Percentiles rank a stretch among this genome's conserved stretches.
phyloP scores from a whole-genome alignment of 2,888 invertebrate species.

The Myopa tessellatipennis region DNA sequence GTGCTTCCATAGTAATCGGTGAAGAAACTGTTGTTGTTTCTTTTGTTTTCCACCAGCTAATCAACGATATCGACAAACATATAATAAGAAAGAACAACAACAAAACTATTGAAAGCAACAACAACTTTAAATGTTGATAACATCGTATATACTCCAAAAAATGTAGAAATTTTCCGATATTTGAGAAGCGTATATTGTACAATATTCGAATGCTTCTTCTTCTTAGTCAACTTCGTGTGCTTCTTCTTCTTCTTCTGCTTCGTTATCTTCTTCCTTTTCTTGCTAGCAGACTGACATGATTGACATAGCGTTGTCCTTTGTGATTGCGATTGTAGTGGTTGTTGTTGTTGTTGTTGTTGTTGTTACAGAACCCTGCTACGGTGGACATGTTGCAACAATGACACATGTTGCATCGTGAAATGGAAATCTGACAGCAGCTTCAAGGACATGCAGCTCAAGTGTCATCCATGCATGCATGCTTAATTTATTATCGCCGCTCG shows the following conservation, averaged over 20 bases:
- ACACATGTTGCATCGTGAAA: slow-evolving; percentile 8
- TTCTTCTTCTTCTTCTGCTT: not conserved
- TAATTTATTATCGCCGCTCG: not conserved
- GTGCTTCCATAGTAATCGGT: too few species aligned
- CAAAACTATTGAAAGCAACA: too few species aligned
- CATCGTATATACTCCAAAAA: too few species aligned
- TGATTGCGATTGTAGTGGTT: too few species aligned
- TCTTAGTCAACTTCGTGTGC: not conserved
- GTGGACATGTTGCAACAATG: not conserved
- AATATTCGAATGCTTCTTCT: not conserved
- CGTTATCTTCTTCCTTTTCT: not conserved
- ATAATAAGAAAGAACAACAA: too few species aligned
- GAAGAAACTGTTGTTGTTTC: too few species aligned
- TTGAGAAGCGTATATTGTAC: not conserved
- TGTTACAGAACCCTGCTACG: not conserved
- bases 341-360: not conserved
- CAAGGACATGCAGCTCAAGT: slow-evolving; percentile 14
- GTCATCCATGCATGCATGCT: slow-evolving; percentile 3
- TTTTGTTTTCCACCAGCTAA: too few species aligned
- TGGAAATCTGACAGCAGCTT: not conserved
- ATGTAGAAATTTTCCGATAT: too few species aligned
- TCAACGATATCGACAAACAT: too few species aligned
- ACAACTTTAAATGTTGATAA: too few species aligned
- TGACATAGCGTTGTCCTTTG: not conserved
- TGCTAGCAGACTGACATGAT: not conserved